Conservation (phyloP, 2,797 vertebrate genomes). For the Ctenopoma kingsleyae region DNA sequence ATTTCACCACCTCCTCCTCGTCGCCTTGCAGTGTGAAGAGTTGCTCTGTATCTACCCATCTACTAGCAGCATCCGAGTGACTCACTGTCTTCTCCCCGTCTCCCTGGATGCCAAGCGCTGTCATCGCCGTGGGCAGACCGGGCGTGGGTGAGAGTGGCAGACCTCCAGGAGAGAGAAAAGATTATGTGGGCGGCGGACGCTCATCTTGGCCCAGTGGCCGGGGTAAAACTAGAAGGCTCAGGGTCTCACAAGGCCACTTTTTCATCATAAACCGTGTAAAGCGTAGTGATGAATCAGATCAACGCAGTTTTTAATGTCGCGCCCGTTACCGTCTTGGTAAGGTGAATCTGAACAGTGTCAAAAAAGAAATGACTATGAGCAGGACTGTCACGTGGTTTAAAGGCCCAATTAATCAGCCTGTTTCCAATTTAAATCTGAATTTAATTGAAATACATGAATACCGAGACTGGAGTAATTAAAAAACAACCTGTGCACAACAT, state of each 20-base stretch:
- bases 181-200: conserved; percentile 45
- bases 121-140: conserved; percentile 63
- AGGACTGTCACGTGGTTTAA: conserved; percentile 6
- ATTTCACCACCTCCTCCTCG: conserved; percentile 52
- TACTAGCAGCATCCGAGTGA: conserved; percentile 64
- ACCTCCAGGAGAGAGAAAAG: conserved; percentile 37
- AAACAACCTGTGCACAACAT: not conserved
- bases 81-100: conserved; percentile 64
- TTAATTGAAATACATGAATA: conserved; percentile 43
- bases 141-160: conserved; percentile 67
- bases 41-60: conserved; percentile 51
- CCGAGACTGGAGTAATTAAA: conserved; percentile 32
- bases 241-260: conserved; percentile 38
- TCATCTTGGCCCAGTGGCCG: conserved; percentile 36
- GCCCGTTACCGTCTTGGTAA: too few relatives aligned
- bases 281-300: too few relatives aligned
- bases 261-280: not conserved
- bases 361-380: too few relatives aligned
- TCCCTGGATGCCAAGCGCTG: conserved; percentile 59
- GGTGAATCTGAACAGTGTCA: not conserved
- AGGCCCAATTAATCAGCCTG: conserved; percentile 26
- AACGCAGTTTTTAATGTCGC: too few relatives aligned
- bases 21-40: conserved; percentile 61
- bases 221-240: conserved; percentile 22
- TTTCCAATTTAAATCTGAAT: conserved; percentile 38